A percentile compares a stretch with the other conserved stretches of the same genome.
Evolutionary conservation across 2,888 invertebrate genomes (phyloP).

Genomic region (Augiades crinisus): DNA sequence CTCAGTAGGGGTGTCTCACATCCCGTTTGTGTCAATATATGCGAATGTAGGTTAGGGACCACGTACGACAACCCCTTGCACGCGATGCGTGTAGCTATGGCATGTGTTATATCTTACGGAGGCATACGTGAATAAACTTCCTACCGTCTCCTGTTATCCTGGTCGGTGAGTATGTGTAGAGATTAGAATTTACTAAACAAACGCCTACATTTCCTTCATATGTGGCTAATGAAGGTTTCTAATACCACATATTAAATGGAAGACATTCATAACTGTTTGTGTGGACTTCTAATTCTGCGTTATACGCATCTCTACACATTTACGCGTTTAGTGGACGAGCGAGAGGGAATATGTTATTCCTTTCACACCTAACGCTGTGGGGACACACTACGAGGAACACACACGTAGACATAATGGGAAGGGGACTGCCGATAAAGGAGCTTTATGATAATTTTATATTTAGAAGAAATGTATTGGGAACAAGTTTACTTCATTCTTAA

Average conservation of each 20-base stretch:
- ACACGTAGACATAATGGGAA: slow-evolving; percentile 3
- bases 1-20: slow-evolving; percentile 55
- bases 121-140: slow-evolving; percentile 65
- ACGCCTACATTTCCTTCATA: slow-evolving; percentile 63
- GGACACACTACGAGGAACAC: not conserved
- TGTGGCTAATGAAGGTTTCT: slow-evolving; percentile 51
- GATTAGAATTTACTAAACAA: slow-evolving; percentile 81
- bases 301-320: not conserved
- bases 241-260: slow-evolving; percentile 34
- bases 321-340: slow-evolving; percentile 32
- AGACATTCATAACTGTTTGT: not conserved
- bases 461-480: too few species aligned
- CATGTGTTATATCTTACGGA: slow-evolving; percentile 62
- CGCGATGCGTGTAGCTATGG: slow-evolving; percentile 67
- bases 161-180: slow-evolving; percentile 78
- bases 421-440: too few species aligned
- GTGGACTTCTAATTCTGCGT: not conserved
- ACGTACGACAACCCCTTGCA: slow-evolving; percentile 68
- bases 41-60: slow-evolving; percentile 59
- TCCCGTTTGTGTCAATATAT: slow-evolving; percentile 46
- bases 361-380: slow-evolving; percentile 25
- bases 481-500: too few species aligned
- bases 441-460: too few species aligned
- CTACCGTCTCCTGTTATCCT: slow-evolving; percentile 61
- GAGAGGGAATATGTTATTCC: slow-evolving; percentile 28